Base-by-base conservation (phyloP, 2,113 vertebrate genomes). In the Cryptotis parvus region DNA sequence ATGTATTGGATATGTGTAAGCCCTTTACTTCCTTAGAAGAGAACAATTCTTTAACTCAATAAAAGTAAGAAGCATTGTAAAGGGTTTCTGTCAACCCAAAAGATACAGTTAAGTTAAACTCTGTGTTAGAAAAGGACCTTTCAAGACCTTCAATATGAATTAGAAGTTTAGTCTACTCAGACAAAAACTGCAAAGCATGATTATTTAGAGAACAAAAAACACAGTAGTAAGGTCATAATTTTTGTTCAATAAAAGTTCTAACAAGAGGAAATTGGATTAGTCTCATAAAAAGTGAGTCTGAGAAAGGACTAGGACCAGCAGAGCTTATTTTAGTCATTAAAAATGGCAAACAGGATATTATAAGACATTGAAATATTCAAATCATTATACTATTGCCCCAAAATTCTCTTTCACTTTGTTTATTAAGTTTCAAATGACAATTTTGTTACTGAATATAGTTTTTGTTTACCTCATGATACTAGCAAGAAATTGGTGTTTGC, bases 361-460 rank as follows among this genome's bases (percentile, higher is more conserved):
- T 58, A 41, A 81, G 33, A 65, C 65, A 70, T 4, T 43, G 74
- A 89, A 90, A 26, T 80, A 11, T 49, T 84, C 2, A 82, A n/a
- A 3, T 0, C 16, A 63, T 75, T 43, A 85, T 77, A 26, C 68
- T 80, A 69, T 7, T 6, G 37, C 80, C 11, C 63, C 29, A 52
- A 84, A 78, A 7, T 78, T 87, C 45, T 80, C 1, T 92, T 81
- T 65, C 65, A 75, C 45, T 76, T 1, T 95, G 82, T 75, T 84
- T 86, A 88, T 93, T 82, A 87, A 55, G 3, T 73, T 95, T 11
- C 55, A 88, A 89, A 78, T 85, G 41, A 22, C 61, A 95, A 20
- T 61, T 43, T 82, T 69, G 20, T 83, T 52, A 39, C 6, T 72
- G 39, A 79, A 55, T 91, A 88, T 15, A 87, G 9, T 73, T 31